phyloP scores from a whole-genome alignment of 2,113 vertebrate genomes.

The Cepphus grylle region DNA sequence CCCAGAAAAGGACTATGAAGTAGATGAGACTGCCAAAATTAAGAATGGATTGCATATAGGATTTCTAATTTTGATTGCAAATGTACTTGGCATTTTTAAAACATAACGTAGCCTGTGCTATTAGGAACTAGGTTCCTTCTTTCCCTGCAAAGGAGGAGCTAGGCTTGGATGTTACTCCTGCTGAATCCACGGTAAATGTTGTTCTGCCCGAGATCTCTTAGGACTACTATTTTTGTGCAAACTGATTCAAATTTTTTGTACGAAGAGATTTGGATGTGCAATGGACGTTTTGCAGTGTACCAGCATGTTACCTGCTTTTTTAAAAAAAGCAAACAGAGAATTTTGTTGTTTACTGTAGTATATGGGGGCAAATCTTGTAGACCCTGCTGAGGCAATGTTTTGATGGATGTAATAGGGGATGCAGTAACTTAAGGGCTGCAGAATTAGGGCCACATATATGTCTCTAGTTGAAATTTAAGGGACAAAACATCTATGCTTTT shows the following conservation, averaged over 20 bases:
- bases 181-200: background rate
- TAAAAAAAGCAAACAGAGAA: accelerated
- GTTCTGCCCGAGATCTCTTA: background rate
- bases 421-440: background rate
- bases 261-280: background rate
- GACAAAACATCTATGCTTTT: background rate
- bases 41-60: background rate
- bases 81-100: background rate
- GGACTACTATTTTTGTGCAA: background rate
- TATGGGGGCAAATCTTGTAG: background rate
- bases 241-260: background rate
- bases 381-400: background rate
- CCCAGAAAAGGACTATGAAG: background rate
- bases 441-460: background rate
- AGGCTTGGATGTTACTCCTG: background rate
- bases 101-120: background rate
- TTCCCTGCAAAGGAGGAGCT: background rate
- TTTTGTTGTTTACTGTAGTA: background rate
- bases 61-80: background rate
- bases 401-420: background rate
- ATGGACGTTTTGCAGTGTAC: background rate
- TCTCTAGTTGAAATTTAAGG: background rate
- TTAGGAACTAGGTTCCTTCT: background rate
- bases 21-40: background rate
- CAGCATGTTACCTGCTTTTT: background rate